Evolutionary conservation across 2,113 vertebrate genomes (phyloP), one percentile per base, ranked within the genome.

Genomic region (Ellobius talpinus): DNA sequence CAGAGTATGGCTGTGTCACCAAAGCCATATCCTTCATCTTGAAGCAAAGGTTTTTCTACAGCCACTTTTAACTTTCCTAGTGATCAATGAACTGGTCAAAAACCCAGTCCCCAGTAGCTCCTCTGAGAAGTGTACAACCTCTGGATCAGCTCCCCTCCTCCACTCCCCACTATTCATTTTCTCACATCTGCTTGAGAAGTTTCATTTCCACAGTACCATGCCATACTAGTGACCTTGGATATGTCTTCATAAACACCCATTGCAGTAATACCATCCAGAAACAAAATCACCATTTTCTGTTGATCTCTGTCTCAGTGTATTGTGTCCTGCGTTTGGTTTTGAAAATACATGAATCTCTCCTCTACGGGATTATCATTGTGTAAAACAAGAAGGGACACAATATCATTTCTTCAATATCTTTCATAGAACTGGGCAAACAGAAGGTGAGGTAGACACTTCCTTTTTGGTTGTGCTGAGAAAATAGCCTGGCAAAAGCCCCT

Each of bases 1-100:
- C 63, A 17, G 52, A 45, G 52, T 61, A 36, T 42, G 70, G 70
- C 36, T 61, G 23, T 42, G n/a, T 42, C n/a, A 63, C 81, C 58
- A 63, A n/a, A 42, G n/a, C 14, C 58, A 84, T 26, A 63, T 1
- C 3, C 29, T 63, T 97, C 78, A 68, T 85, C 23, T 39, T 4
- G 50, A 70, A 94, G 74, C 63, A 79, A 65, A 92, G 65, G 74
- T 29, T 45, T 33, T 73, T 93, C 78, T 84, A 77, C 93, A 96
- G 65, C 36, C 65, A 23, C 66, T 36, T 86, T 63, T 26, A 84
- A 26, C 13, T 42, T 90, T 96, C 82, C 78, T 58, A 78, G 65
- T 78, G 70, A 89, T 39, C 61, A 68, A 95, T 90, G 81, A 88
- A 79, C 78, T 68, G 84, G 39, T 82, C 76, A 63, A 36, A 89